These are phyloP conservation scores for Andinoacara biseriatus DNA, from an alignment of 2,113 vertebrate genomes.

Conservation along the genomic window DNA sequence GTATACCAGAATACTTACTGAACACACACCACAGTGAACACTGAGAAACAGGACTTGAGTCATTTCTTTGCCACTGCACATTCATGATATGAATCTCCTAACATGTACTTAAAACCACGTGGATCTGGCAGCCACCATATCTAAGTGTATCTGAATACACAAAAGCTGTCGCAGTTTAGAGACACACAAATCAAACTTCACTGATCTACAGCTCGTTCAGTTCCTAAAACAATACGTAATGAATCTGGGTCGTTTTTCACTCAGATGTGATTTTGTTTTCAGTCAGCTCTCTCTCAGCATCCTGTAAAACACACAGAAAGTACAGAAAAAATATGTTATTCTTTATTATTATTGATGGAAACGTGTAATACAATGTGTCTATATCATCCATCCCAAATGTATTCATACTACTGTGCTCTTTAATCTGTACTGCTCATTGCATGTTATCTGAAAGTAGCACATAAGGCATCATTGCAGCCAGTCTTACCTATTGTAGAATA, in stretches of 20 bases:
- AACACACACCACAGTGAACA: too few relatives aligned
- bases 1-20: too few relatives aligned
- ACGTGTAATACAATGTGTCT: not conserved
- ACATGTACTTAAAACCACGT: not conserved
- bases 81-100: too few relatives aligned
- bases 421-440: not conserved
- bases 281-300: not conserved
- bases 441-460: fast-evolving
- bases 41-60: too few relatives aligned
- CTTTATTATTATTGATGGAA: not conserved
- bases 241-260: not conserved
- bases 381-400: too few relatives aligned
- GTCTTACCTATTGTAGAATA: too few relatives aligned
- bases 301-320: not conserved
- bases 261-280: too few relatives aligned
- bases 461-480: too few relatives aligned
- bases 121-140: not conserved
- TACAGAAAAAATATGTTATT: not conserved
- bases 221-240: not conserved
- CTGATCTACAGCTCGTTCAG: not conserved
- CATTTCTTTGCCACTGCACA: too few relatives aligned
- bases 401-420: too few relatives aligned
- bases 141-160: not conserved
- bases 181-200: not conserved
- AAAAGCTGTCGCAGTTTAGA: not conserved